Base-by-base conservation (phyloP, 2,113 vertebrate genomes). In the Tragelaphus scriptus region DNA sequence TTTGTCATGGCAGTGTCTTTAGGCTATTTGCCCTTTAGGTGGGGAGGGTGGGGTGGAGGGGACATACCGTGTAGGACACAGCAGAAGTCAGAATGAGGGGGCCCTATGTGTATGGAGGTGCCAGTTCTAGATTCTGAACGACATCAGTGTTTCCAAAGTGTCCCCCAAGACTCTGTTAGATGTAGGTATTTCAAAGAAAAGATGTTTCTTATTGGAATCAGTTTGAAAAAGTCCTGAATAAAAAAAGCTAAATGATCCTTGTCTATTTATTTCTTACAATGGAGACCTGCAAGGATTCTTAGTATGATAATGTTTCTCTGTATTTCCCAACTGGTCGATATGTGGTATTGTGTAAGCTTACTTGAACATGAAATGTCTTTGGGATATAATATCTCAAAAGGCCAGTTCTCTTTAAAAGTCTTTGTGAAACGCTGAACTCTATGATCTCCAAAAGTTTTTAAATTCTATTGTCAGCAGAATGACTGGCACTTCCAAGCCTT, bases 391-490 rank as follows among this genome's bases (percentile, higher is more conserved):
- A 65, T 96, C 51, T 94, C 80, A 65, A n/a, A 96, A 96, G 88
- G 47, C n/a, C 85, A 88, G 12, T 44, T 13, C 61, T 95, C 63
- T 61, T 85, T 88, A 80, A 96, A 95, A 96, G 59, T 65, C 53
- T 90, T 63, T 44, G 47, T 89, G 90, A 71, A 84, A 80, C 0
- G 0, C 3, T 93, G 87, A 89, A 89, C 68, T 91, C 32, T 85
- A 3, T 95, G 75, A 92, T 97, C 88, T 94, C 44, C n/a, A 28
- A 61, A 95, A 91, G 87, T 79, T 93, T 79, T 68, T 59, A 84
- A 82, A 86, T 95, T 93, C 26, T 88, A 9, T 91, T 87, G 82
- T 55, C 75, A 92, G 58, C n/a, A 88, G 56, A 95, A 85, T 96
- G 90, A 40, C 53, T 71, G 53, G 36, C 85, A 14, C 58, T 88